phyloP scores from a whole-genome alignment of 2,888 invertebrate species.

The Sepiola atlantica region DNA sequence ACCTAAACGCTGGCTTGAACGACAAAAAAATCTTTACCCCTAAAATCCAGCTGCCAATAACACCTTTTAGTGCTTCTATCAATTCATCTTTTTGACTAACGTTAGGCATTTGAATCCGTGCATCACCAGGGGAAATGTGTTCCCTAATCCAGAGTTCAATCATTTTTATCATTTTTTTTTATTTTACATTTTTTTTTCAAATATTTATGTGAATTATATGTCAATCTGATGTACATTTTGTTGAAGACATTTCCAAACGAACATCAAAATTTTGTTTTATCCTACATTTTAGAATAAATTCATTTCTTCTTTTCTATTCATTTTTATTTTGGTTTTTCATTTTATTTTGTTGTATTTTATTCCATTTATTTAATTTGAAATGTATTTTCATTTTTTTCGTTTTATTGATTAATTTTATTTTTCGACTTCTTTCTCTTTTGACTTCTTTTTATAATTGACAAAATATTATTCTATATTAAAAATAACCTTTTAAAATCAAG shows the following conservation, averaged over 20 bases:
- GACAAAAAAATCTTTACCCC: too few relatives aligned
- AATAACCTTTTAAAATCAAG: too few relatives aligned
- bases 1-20: too few relatives aligned
- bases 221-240: neutral
- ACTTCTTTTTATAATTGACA: too few relatives aligned
- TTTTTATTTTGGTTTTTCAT: neutral
- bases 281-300: neutral
- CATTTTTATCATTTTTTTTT: neutral
- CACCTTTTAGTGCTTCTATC: neutral
- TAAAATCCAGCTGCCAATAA: neutral
- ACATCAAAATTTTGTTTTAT: neutral
- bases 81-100: neutral
- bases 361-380: too few relatives aligned
- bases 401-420: too few relatives aligned
- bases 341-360: neutral
- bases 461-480: too few relatives aligned
- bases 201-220: neutral
- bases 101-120: neutral
- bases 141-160: neutral
- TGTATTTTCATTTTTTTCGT: too few relatives aligned
- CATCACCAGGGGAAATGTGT: slow-evolving; percentile 32
- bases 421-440: too few relatives aligned
- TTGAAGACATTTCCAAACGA: neutral
- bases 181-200: neutral
- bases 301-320: neutral